phyloP scores from a whole-genome alignment of 2,888 invertebrate species.

The Tetrapedia diversipes region DNA sequence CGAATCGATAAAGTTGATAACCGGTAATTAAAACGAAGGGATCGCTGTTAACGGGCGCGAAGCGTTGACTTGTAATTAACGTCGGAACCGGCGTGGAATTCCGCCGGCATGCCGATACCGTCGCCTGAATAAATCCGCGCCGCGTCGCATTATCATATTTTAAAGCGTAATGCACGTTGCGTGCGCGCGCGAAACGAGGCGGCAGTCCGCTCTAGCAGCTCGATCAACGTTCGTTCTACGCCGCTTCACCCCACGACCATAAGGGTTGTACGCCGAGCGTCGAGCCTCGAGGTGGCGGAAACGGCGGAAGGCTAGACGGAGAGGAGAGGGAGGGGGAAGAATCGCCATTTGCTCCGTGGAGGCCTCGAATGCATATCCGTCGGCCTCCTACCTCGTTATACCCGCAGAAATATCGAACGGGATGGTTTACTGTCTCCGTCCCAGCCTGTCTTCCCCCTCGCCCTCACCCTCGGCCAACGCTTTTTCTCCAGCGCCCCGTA shows the following conservation, averaged over 20 bases:
- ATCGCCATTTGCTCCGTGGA: neutral
- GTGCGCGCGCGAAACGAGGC: neutral
- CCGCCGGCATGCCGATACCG: neutral
- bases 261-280: no score
- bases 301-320: no score
- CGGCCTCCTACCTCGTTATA: constrained; percentile 36
- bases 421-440: constrained; percentile 14
- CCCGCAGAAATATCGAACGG: constrained; percentile 46
- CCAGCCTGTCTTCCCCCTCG: neutral
- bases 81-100: neutral
- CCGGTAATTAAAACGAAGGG: neutral
- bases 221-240: no score
- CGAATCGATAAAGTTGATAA: no score
- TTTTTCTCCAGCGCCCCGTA: constrained; percentile 2
- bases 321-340: neutral
- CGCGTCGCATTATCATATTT: constrained; percentile 3
- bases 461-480: neutral
- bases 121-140: neutral
- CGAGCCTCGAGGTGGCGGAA: neutral
- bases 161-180: neutral
- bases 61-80: constrained; percentile 1
- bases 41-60: neutral
- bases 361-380: constrained; percentile 13
- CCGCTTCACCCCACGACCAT: no score
- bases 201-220: no score